Evolutionary conservation across 1,140 invertebrate species (phyloP), one percentile per base, ranked within the genome.

Genomic region (Leucophenga varia): DNA sequence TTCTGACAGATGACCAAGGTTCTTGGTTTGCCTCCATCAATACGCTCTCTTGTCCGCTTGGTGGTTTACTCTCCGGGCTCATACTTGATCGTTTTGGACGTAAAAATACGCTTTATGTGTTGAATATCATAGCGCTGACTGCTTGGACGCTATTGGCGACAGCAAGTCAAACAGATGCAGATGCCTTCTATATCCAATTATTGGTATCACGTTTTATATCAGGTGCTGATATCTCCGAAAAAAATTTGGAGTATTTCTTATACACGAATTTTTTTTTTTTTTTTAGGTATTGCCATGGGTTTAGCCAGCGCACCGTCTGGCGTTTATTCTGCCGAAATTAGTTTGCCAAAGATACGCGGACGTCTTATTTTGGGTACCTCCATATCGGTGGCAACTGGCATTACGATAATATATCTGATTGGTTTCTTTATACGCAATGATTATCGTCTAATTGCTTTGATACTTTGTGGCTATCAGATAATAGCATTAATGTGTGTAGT

Each of bases 321-420:
- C 0, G 81, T 86, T 8, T 86, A 86, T 55, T 75, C 80, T 9
- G 83, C 82, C 0, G 85, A 86, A 68, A 76, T 84, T 7, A 76
- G 83, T 4, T 77, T 77, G 8, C 72, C 80, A 0, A 76, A 77
- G 17, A 72, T 81, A 42, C 64, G 85, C 42, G 79, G 83, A 1
- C 79, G 79, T 4, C 75, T 86, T 17, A 79, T 83, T 13, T 81
- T 83, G 6, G 84, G 83, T 70, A 80, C 80, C 9, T 82, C 83
- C 5, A 74, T 86, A 4, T 73, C 77, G 0, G 84, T 85, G 21
- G 81, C 83, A 12, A 30, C 76, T 12, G 84, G 84, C 1, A 80
- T 86, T 21, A 64, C 84, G 0, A 52, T 84, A 1, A 79, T 85
- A 1, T 86, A 86, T 50, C 70, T 79, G 2, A 76, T 86, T 16